A percentile compares a stretch with the other conserved stretches of the same genome.
phyloP scores from a whole-genome alignment of 2,888 invertebrate genomes.

The Oscheius onirici region DNA sequence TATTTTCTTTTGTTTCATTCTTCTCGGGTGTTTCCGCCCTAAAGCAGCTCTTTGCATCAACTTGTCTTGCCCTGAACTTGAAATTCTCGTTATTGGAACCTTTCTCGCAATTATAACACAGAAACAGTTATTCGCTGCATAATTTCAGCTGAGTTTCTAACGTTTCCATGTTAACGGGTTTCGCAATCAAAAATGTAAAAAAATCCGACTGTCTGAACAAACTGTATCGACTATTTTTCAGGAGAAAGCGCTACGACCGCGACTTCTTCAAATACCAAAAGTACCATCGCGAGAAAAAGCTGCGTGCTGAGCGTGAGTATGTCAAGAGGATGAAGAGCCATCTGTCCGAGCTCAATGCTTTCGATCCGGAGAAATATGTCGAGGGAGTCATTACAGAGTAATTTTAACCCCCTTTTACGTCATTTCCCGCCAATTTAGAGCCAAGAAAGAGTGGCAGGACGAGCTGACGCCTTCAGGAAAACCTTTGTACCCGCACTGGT shows the following conservation, averaged over 20 bases:
- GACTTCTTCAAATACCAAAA: conserved; percentile 69
- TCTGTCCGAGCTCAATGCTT: conserved; percentile 60
- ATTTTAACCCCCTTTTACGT: conserved; percentile 16
- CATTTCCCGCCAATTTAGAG: conserved; percentile 35
- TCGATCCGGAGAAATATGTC: conserved; percentile 66
- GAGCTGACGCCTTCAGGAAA: conserved; percentile 65
- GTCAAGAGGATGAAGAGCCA: conserved; percentile 62
- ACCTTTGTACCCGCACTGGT: conserved; percentile 69
- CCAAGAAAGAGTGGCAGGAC: conserved; percentile 63
- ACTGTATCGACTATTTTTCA: too few species aligned
- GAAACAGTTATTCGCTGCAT: too few species aligned
- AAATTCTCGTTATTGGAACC: too few species aligned
- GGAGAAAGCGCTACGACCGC: conserved; percentile 60
- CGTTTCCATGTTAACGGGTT: too few species aligned
- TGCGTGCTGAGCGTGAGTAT: conserved; percentile 64
- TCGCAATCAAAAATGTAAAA: too few species aligned
- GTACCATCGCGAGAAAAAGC: conserved; percentile 66
- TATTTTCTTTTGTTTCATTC: too few species aligned
- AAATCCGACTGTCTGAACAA: too few species aligned
- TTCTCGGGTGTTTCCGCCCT: too few species aligned
- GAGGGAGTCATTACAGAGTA: conserved; percentile 60
- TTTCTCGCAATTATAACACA: too few species aligned
- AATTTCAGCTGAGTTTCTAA: too few species aligned
- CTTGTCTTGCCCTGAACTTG: too few species aligned
- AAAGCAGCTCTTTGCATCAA: too few species aligned